A percentile compares a stretch with the other conserved stretches of the same genome.
Conservation (phyloP, 2,113 vertebrate genomes). For the Forbesichthys papilliferus region DNA sequence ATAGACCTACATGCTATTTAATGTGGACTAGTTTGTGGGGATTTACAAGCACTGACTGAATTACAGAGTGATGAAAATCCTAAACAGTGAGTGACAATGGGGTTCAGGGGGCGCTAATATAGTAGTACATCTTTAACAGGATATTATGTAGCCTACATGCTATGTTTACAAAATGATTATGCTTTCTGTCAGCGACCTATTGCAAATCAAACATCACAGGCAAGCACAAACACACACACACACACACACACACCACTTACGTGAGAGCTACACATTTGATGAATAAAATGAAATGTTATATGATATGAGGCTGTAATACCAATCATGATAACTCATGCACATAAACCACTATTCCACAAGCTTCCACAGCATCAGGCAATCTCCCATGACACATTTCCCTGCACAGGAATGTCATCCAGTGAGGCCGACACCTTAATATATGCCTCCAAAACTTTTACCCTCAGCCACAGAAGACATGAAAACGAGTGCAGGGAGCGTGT, state of each 20-base stretch:
- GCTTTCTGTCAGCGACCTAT: too few relatives aligned
- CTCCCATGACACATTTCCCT: neutral
- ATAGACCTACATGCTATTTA: too few relatives aligned
- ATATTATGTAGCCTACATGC: too few relatives aligned
- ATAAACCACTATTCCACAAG: neutral
- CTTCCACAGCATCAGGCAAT: constrained; percentile 14
- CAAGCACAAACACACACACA: constrained; percentile 1
- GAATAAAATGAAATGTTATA: neutral
- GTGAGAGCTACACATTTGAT: constrained; percentile 17
- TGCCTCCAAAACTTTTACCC: constrained; percentile 36
- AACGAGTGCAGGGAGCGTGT: neutral
- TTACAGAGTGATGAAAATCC: too few relatives aligned
- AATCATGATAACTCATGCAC: neutral
- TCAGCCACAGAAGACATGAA: constrained; percentile 20
- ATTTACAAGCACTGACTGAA: too few relatives aligned
- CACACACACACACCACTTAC: constrained; percentile 38
- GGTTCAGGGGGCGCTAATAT: too few relatives aligned
- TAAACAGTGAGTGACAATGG: too few relatives aligned
- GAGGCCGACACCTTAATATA: neutral
- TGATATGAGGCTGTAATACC: neutral
- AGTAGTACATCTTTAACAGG: too few relatives aligned
- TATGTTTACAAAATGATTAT: too few relatives aligned
- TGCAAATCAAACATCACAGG: too few relatives aligned
- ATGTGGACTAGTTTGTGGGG: too few relatives aligned
- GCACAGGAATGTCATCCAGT: neutral